Evolutionary conservation across 2,888 invertebrate species (phyloP), one percentile per base, ranked within the genome.

Genomic region (Tupiocoris notatus): DNA sequence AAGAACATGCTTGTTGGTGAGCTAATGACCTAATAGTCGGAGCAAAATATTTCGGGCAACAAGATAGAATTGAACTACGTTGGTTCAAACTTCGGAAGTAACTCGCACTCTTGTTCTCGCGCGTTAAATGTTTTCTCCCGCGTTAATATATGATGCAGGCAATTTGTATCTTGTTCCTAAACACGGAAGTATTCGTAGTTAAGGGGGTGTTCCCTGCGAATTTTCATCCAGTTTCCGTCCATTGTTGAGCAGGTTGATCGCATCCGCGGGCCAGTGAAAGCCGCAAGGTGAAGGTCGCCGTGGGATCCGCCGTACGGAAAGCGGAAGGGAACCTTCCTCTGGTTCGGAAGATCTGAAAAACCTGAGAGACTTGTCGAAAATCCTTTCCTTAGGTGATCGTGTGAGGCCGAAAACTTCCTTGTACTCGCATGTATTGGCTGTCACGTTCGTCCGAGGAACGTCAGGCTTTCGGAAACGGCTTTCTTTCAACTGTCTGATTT

Each of bases 201-300:
- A 39, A 39, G 6, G 12, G 39, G 39, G 3, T n/a, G n/a, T 12
- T 12, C 3, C 39, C 39, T 39, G 39, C 12, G 39, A 39, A 39
- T 39, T 39, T 39, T 12, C 39, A 39, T 39, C 39, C 39, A 39
- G 39, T 39, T 39, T 39, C 39, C 39, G 39, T 3, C 39, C 39
- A 39, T 59, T 59, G 59, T 59, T n/a, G 59, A n/a, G n/a, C n/a
- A n/a, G n/a, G n/a, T n/a, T n/a, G n/a, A n/a, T n/a, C n/a, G 22
- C 6, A 7, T 39, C 39, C 63, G 3, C 16, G 18, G 21, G 65
- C 20, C 67, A 57, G 70, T 70, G 70, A 70, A 70, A 73, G 73
- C 63, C 1, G 63, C 73, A 73, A 73, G 73, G 73, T 73, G 73
- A 73, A 73, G 73, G 73, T 73, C 73, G 73, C 39, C 73, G 73